These are phyloP conservation scores for Alosa sapidissima DNA, from an alignment of 2,797 vertebrate genomes.

Conservation along the genomic window DNA sequence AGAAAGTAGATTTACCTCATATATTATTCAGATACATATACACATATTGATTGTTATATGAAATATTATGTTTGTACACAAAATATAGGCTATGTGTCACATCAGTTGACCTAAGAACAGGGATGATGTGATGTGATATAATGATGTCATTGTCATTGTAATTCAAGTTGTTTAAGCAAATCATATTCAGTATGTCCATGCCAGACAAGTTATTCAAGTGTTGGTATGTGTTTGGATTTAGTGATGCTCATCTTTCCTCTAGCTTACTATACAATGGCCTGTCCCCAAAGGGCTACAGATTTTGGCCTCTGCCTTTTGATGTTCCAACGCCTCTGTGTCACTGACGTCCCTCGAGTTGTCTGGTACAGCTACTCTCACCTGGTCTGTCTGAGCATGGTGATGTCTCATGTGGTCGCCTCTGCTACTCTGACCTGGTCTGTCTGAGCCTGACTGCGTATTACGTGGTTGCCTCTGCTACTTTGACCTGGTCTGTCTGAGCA, in stretches of 20 bases:
- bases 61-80: conserved; percentile 21
- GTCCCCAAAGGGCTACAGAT: conserved; percentile 68
- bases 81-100: not conserved
- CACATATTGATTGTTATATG: conserved; percentile 8
- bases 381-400: no score
- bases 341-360: not conserved
- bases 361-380: not conserved
- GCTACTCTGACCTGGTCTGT: not conserved
- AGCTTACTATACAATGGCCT: conserved; percentile 39
- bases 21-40: not conserved
- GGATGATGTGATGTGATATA: not conserved
- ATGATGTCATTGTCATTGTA: conserved; percentile 1
- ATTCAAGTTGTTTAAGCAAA: not conserved
- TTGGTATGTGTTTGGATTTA: not conserved
- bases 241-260: not conserved
- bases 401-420: not conserved
- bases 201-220: not conserved
- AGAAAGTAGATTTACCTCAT: conserved; percentile 19
- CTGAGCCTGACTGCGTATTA: not conserved
- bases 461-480: not conserved
- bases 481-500: not conserved
- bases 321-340: conserved; percentile 58
- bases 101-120: conserved; percentile 2
- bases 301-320: conserved; percentile 70
- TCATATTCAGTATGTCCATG: not conserved